Evolutionary conservation across 2,797 vertebrate genomes (phyloP).

Genomic region (Pseudochromis fuscus): DNA sequence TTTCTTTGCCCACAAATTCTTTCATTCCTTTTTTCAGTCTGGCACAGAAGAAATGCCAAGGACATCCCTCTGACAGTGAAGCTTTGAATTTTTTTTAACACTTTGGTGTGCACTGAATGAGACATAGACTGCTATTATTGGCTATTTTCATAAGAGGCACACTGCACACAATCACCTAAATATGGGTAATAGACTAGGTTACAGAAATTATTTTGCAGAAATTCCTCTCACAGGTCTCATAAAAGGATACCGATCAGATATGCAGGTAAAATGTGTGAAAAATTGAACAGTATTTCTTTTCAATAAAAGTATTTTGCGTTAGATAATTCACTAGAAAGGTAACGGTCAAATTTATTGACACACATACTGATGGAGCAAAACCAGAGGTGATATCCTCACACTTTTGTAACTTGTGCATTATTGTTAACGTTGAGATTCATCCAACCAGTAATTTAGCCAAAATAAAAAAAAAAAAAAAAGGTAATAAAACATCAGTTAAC

Average conservation of each 20-base stretch:
- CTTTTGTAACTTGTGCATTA: not conserved
- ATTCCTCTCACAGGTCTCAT: slow-evolving; percentile 8
- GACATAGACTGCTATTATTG: slow-evolving; percentile 1
- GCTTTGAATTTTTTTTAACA: slow-evolving; percentile 15
- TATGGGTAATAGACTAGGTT: not conserved
- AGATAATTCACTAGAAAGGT: slow-evolving; percentile 24
- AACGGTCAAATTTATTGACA: slow-evolving; percentile 5
- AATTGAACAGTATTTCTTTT: slow-evolving; percentile 1
- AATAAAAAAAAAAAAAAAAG: not conserved
- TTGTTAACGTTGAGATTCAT: not conserved
- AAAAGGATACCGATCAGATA: slow-evolving; percentile 17
- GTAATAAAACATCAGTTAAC: slow-evolving; percentile 38
- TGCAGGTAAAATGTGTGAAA: slow-evolving; percentile 20
- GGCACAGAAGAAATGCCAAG: slow-evolving; percentile 28
- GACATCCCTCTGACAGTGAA: slow-evolving; percentile 10
- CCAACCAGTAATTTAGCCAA: not conserved
- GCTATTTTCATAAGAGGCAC: not conserved
- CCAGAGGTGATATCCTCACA: no score
- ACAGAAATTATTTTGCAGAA: slow-evolving; percentile 8
- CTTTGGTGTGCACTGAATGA: slow-evolving; percentile 1
- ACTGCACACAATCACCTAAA: slow-evolving; percentile 12
- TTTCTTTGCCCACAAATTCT: slow-evolving; percentile 32
- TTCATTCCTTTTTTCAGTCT: slow-evolving; percentile 3
- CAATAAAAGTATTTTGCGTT: slow-evolving; percentile 22
- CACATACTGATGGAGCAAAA: not conserved